Evolutionary conservation across 2,797 vertebrate genomes (phyloP), one percentile per base, ranked within the genome.

Genomic region (Garrulus glandarius): DNA sequence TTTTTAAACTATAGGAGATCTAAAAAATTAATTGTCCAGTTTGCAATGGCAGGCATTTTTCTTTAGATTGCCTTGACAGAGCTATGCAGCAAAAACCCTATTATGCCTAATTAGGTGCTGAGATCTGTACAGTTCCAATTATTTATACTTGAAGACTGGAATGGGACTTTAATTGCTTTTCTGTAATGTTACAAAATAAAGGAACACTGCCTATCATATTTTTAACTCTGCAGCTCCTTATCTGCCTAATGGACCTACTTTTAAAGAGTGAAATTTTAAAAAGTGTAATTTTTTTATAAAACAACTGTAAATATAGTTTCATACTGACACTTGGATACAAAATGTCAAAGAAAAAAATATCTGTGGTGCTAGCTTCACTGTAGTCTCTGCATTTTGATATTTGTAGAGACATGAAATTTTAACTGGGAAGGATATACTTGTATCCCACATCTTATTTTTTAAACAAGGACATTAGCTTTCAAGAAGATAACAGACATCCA

Each of bases 81-180:
- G 21, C 32, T 72, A 79, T 84, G 59, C 36, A 76, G 71, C 49
- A 92, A 91, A 95, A 94, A 18, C 3, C 4, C 41, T 87, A 81
- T 84, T 95, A 92, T 26, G 43, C 88, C 44, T 95, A 97, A 97
- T 95, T 96, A 92, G 83, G 47, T 96, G 39, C 49, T 75, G 36
- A 93, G 64, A 63, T 71, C 75, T 89, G 37, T 83, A 81, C 23
- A 81, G 50, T 69, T 95, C 82, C 78, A 94, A 85, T 94, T 94
- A 96, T 92, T 96, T 93, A 95, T 85, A 80, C 43, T 69, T 61
- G 36, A 41, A 90, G 39, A 86, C n/a, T 77, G 57, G 55, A 97
- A 94, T 85, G 52, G 50, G 50, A 85, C 72, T 93, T 84, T 22
- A 92, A 89, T 79, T 93, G 70, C 26, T 94, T 92, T 91, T 78